phyloP scores from a whole-genome alignment of 2,888 invertebrate species.

The Cerastis rubricosa region DNA sequence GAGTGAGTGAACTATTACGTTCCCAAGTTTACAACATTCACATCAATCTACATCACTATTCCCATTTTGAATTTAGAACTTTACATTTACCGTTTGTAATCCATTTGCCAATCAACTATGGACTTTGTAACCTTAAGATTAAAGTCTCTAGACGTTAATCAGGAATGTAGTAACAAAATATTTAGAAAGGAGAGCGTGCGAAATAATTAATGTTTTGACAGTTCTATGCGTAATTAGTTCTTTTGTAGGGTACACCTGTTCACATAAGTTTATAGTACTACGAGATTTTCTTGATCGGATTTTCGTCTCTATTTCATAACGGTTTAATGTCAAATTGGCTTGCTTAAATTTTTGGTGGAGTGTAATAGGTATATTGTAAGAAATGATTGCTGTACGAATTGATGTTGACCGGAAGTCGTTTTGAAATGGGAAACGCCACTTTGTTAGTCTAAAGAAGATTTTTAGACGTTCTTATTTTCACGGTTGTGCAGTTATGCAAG shows the following conservation, averaged over 20 bases:
- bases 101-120: conserved; percentile 38
- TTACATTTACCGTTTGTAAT: conserved; percentile 17
- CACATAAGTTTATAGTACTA: conserved; percentile 50
- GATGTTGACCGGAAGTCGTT: conserved; percentile 64
- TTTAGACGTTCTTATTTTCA: conserved; percentile 53
- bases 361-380: conserved; percentile 51
- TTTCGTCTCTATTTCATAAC: conserved; percentile 13
- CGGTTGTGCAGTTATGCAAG: conserved; percentile 53
- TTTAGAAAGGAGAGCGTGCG: conserved; percentile 80
- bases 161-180: conserved; percentile 25
- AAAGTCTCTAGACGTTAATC: conserved; percentile 18
- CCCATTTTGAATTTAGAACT: conserved; percentile 67
- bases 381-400: conserved; percentile 53
- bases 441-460: conserved; percentile 46
- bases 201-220: conserved; percentile 82
- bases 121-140: conserved; percentile 44
- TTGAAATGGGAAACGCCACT: conserved; percentile 59
- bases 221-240: conserved; percentile 73
- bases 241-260: conserved; percentile 66
- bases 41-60: conserved; percentile 63
- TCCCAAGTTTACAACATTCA: conserved; percentile 58
- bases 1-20: conserved; percentile 32
- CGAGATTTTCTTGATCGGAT: conserved; percentile 6
- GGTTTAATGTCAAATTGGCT: not conserved
- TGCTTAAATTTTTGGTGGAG: not conserved